phyloP scores from a whole-genome alignment of 2,888 invertebrate genomes.

The Gortyna flavago region DNA sequence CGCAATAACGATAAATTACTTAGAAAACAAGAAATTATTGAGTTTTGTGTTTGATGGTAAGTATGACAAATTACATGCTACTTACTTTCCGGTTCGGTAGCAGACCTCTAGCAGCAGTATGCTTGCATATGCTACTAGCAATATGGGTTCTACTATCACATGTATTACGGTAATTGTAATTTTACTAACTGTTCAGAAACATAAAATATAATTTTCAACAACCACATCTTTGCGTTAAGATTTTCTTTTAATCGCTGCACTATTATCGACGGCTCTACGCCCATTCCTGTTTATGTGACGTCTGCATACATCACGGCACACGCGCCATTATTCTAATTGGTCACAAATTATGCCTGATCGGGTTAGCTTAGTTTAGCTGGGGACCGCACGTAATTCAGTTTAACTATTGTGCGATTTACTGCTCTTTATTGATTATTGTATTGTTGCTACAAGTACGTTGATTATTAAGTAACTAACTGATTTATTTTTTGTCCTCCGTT shows the following conservation, averaged over 20 bases:
- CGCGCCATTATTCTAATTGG: slow-evolving; percentile 90
- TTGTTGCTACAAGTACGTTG: slow-evolving; percentile 57
- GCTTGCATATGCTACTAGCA: not conserved
- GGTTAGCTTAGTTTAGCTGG: slow-evolving; percentile 87
- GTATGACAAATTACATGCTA: not conserved
- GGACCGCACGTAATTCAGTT: slow-evolving; percentile 81
- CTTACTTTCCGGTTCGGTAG: not conserved
- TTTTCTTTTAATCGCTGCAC: not conserved
- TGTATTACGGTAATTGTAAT: not conserved
- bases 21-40: no score
- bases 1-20: not conserved
- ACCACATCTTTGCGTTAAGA: not conserved
- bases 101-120: not conserved
- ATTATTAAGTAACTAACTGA: not conserved
- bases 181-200: not conserved
- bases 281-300: slow-evolving; percentile 70
- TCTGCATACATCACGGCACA: slow-evolving; percentile 88
- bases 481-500: not conserved
- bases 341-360: slow-evolving; percentile 90
- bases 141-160: not conserved
- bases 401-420: slow-evolving; percentile 79
- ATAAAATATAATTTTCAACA: not conserved
- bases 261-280: slow-evolving; percentile 65
- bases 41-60: no score
- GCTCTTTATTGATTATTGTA: slow-evolving; percentile 74